These are phyloP conservation scores for Idaea aversata DNA, from an alignment of 2,888 invertebrate genomes.

Conservation along the genomic window DNA sequence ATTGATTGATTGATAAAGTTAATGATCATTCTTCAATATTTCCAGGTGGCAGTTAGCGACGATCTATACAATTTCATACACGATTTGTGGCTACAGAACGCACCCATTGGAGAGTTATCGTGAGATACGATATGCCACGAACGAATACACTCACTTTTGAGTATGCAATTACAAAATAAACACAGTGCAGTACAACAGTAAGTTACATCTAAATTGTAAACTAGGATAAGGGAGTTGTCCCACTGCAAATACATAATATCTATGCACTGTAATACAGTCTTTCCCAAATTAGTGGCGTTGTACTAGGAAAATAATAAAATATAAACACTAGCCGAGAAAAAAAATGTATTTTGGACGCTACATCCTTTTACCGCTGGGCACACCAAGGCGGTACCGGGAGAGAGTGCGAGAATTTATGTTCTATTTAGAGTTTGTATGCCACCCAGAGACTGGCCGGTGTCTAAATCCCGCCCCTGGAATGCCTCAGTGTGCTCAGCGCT, in stretches of 20 bases:
- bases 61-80: slow-evolving; percentile 96
- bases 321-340: too few species aligned
- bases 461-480: too few species aligned
- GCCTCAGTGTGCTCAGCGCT: too few species aligned
- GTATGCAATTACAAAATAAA: not conserved
- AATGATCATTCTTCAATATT: slow-evolving; percentile 10
- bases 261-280: too few species aligned
- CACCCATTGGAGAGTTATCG: slow-evolving; percentile 97
- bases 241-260: too few species aligned
- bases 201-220: not conserved
- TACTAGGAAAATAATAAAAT: not conserved
- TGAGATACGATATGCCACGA: slow-evolving; percentile 68
- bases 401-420: too few species aligned
- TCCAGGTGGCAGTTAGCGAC: slow-evolving; percentile 94
- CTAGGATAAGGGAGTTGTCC: not conserved
- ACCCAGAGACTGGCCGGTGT: too few species aligned
- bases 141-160: not conserved
- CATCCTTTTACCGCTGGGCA: too few species aligned
- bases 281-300: not conserved
- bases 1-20: too few species aligned
- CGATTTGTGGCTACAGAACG: slow-evolving; percentile 97
- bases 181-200: not conserved
- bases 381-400: too few species aligned
- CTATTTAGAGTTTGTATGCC: too few species aligned
- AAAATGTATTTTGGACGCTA: too few species aligned